These are phyloP conservation scores for Felis catus DNA, from an alignment of 2,113 vertebrate genomes.

Conservation along the genomic window DNA sequence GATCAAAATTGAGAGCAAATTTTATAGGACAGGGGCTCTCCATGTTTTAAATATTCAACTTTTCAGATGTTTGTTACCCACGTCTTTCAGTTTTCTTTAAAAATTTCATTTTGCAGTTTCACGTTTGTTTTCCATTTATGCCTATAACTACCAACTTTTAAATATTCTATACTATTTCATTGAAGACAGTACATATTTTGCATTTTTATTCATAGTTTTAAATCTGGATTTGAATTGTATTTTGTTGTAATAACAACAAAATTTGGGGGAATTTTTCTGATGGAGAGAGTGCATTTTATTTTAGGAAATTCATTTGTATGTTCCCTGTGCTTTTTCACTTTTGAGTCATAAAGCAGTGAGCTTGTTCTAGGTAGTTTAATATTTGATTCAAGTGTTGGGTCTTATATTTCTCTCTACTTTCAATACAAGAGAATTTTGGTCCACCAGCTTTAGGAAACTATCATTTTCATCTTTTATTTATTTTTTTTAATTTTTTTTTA, in stretches of 20 bases:
- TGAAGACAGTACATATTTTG: slow-evolving; percentile 36
- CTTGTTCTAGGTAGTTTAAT: not conserved
- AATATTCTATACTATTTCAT: not conserved
- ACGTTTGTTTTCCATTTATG: not conserved
- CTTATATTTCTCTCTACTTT: not conserved
- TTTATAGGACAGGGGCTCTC: not conserved
- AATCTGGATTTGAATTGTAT: slow-evolving; percentile 33
- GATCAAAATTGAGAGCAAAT: not conserved
- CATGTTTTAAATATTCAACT: not conserved
- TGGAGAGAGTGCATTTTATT: not conserved
- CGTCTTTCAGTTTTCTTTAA: slow-evolving; percentile 29
- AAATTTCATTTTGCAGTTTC: slow-evolving; percentile 29
- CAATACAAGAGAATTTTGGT: not conserved
- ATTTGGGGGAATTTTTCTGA: not conserved
- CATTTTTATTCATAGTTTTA: slow-evolving; percentile 44
- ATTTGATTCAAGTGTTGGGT: slow-evolving; percentile 18
- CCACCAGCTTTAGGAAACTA: not conserved
- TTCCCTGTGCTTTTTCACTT: slow-evolving; percentile 4
- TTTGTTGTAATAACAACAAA: not conserved
- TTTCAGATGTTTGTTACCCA: not conserved
- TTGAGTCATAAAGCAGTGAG: not conserved
- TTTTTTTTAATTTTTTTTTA: too few relatives aligned
- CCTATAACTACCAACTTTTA: not conserved
- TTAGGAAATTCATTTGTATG: not conserved
- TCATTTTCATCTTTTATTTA: not conserved